Base-by-base conservation (phyloP, 2,888 invertebrate species). In the Polymixis lichenea region DNA sequence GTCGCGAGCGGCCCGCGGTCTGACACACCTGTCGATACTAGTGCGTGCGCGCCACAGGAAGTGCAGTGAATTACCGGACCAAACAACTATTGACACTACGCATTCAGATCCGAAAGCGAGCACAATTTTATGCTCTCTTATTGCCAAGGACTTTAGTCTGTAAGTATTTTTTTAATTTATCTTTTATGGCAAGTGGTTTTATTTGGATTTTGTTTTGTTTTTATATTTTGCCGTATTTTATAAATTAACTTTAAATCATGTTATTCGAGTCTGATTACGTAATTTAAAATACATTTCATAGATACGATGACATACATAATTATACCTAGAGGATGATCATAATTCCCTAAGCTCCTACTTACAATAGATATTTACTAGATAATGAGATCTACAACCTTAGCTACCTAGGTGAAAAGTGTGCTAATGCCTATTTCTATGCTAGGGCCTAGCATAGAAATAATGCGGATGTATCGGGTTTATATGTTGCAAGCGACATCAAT, bases 61-160 rank as follows among this genome's bases (percentile, higher is more conserved):
- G 95, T 95, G 95, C 93, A 95, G 95, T 95, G 95, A 92, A 90
- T 91, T 91, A 91, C 86, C 89, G 88, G 86, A 90, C 86, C 87
- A 88, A 91, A 80, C 83, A 80, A 87, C 89, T 89, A 87, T 88
- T 88, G 81, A 87, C 86, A 86, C 72, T 74, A 73, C 61, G 38
- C 78, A 85, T 90, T 91, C 84, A 82, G 91, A 90, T 92, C 89
- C 86, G 90, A 92, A 91, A 91, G 90, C 90, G 84, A 88, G 78
- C 84, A 78, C 69, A 61, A 32, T 53, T 67, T 80, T 79, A 83
- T 83, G 85, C 81, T 87, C 76, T 65, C 77, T 74, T 73, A 25
- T 66, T 72, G 78, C 72, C 79, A 89, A 89, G 88, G 87, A 86
- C 67, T 79, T 83, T 79, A 70, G 69, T 82, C 72, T 81, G 86